These are phyloP conservation scores for Epistrophe eligans DNA, from an alignment of 2,888 invertebrate genomes.

Conservation along the genomic window DNA sequence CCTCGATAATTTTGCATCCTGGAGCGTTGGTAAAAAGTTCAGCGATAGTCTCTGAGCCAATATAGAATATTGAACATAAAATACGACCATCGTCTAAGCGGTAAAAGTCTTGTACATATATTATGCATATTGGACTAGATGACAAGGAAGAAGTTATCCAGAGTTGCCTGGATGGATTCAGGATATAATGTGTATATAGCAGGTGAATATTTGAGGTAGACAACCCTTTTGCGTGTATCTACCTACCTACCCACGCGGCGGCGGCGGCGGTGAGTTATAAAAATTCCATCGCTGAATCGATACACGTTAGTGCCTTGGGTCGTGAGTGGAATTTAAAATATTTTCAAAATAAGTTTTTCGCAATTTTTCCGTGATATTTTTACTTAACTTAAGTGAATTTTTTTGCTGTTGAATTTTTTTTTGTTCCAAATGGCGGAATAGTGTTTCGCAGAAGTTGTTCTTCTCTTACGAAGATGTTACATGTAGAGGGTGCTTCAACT, in stretches of 20 bases:
- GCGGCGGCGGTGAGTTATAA: constrained; percentile 32
- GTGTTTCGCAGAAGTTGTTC: constrained; percentile 26
- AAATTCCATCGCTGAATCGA: constrained; percentile 59
- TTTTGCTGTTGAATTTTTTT: neutral
- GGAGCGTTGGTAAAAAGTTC: constrained; percentile 42
- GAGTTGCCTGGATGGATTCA: constrained; percentile 48
- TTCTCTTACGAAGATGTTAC: neutral
- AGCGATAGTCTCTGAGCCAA: constrained; percentile 62
- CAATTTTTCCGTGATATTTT: constrained; percentile 70
- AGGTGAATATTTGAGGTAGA: constrained; percentile 64
- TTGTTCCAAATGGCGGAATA: constrained; percentile 6
- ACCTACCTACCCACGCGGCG: neutral
- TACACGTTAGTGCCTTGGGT: constrained; percentile 53
- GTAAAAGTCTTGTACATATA: constrained; percentile 10
- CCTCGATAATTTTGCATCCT: constrained; percentile 61
- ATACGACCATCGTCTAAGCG: constrained; percentile 58
- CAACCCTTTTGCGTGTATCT: constrained; percentile 15
- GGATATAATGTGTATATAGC: constrained; percentile 7
- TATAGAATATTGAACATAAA: constrained; percentile 74
- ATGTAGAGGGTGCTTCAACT: constrained; percentile 7
- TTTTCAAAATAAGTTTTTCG: constrained; percentile 68
- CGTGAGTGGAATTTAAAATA: constrained; percentile 72
- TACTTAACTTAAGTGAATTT: constrained; percentile 74
- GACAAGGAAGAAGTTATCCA: constrained; percentile 64
- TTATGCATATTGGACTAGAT: constrained; percentile 40